Conservation (phyloP, 1,140 invertebrate genomes). For the Tetramorium alpestre region DNA sequence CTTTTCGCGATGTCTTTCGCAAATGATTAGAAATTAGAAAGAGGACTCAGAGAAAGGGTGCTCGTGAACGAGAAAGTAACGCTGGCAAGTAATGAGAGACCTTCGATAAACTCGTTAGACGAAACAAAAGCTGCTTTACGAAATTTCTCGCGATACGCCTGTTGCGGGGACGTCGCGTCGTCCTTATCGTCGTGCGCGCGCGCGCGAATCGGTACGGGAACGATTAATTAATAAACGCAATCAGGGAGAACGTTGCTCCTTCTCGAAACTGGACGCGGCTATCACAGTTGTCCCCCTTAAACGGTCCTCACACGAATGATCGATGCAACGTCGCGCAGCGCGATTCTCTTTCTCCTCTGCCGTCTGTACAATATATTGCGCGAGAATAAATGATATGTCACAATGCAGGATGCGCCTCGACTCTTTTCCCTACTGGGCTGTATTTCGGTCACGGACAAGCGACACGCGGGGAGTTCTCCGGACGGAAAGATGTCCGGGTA, state of each 20-base stretch:
- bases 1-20: neutral
- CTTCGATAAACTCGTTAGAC: neutral
- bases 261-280: slow-evolving; percentile 66
- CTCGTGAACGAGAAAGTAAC: neutral
- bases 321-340: neutral
- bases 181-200: neutral
- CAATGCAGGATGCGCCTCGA: neutral
- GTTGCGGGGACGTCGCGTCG: neutral
- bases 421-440: neutral
- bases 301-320: neutral
- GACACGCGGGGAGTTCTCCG: neutral
- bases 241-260: neutral
- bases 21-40: neutral
- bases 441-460: neutral
- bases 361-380: neutral
- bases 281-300: slow-evolving; percentile 67
- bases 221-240: neutral
- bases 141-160: neutral
- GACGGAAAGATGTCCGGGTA: neutral
- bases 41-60: neutral
- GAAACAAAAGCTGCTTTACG: neutral
- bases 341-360: neutral
- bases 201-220: neutral
- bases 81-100: neutral
- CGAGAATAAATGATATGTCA: slow-evolving; percentile 34